Percentiles rank a stretch among this genome's conserved stretches.
phyloP scores from a whole-genome alignment of 1,140 invertebrate species.

The Cydia fagiglandana region DNA sequence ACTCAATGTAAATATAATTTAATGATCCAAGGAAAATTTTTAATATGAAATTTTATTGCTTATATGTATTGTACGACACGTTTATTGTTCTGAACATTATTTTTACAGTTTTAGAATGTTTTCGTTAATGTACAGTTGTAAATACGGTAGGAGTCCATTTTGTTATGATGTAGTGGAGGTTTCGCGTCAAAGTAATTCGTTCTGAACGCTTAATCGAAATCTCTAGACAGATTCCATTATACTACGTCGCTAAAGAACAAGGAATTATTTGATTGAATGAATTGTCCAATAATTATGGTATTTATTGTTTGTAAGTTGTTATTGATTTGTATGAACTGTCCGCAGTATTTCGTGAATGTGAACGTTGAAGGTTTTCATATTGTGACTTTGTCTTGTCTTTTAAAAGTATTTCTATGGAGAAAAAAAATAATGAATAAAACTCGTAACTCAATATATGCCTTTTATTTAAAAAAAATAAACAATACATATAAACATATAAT shows the following conservation, averaged over 20 bases:
- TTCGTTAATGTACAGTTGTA: conserved; percentile 78
- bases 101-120: conserved; percentile 65
- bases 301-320: conserved; percentile 76
- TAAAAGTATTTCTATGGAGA: conserved; percentile 78
- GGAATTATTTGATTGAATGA: conserved; percentile 68
- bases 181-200: not conserved
- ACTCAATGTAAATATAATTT: conserved; percentile 76
- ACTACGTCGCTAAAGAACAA: conserved; percentile 44
- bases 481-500: not conserved
- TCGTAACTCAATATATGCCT: conserved; percentile 61
- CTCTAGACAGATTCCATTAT: conserved; percentile 34
- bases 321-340: conserved; percentile 68
- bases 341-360: conserved; percentile 70
- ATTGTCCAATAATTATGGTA: conserved; percentile 72
- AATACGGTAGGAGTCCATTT: conserved; percentile 75
- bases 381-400: conserved; percentile 75
- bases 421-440: conserved; percentile 69
- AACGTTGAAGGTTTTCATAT: conserved; percentile 72
- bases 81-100: conserved; percentile 73
- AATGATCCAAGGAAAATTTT: conserved; percentile 63
- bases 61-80: conserved; percentile 54
- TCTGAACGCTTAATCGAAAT: conserved; percentile 31
- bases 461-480: conserved; percentile 61
- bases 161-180: conserved; percentile 56
- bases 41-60: conserved; percentile 67